These are phyloP conservation scores for Daboia siamensis DNA, from an alignment of 2,113 vertebrate genomes.

Conservation along the genomic window DNA sequence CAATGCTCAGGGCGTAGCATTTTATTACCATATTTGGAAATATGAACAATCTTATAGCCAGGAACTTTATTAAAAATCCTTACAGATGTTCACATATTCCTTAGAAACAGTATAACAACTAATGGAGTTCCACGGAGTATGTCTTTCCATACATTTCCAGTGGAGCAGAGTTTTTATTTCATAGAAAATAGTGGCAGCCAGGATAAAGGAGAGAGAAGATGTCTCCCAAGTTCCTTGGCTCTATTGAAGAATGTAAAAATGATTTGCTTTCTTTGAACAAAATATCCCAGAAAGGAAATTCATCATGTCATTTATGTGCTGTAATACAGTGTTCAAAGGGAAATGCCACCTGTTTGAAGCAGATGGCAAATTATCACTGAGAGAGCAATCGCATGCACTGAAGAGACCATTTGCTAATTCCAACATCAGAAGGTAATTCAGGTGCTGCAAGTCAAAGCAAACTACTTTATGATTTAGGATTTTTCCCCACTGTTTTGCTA, in stretches of 20 bases:
- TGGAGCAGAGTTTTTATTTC: background rate
- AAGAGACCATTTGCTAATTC: constrained; percentile 36
- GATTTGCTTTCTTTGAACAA: constrained; percentile 48
- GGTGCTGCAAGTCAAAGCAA: background rate
- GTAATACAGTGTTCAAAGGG: constrained; percentile 46
- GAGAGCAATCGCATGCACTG: constrained; percentile 51
- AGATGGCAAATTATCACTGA: constrained; percentile 60
- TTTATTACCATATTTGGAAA: constrained; percentile 13
- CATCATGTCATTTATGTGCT: constrained; percentile 32
- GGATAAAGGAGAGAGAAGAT: background rate
- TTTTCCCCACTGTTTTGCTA: constrained; percentile 20
- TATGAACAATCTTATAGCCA: background rate
- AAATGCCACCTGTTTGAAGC: constrained; percentile 59
- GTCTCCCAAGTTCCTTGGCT: background rate
- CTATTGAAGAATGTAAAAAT: constrained; percentile 41
- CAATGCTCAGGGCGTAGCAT: background rate
- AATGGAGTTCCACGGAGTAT: background rate
- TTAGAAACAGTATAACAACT: constrained; percentile 12
- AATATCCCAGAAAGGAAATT: constrained; percentile 48
- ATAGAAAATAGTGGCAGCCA: background rate
- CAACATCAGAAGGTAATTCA: constrained; percentile 44
- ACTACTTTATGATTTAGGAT: constrained; percentile 14
- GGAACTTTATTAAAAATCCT: background rate
- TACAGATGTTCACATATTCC: background rate
- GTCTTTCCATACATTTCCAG: background rate